Evolutionary conservation across 2,797 vertebrate species (phyloP), one percentile per base, ranked within the genome.

Genomic region (Sphaeramia orbicularis): DNA sequence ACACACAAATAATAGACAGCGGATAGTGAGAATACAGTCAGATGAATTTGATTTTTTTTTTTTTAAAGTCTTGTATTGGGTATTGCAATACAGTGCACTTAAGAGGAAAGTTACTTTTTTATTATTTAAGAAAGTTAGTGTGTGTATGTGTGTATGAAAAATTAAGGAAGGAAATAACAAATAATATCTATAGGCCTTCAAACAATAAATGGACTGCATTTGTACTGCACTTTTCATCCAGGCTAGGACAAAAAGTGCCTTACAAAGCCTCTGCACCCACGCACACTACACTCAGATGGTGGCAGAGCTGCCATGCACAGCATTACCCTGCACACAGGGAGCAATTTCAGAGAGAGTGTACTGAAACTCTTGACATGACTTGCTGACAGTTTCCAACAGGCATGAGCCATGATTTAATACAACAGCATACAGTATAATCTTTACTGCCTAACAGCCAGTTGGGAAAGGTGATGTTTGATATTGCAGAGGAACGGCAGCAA

Each of bases 221-320:
- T 59, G 48, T 24, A 42, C 3, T 16, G n/a, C 38, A 58, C 51
- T 38, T 37, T 50, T 41, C 7, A 53, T 10, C 48, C n/a, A 10
- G 44, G 48, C 43, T 18, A 11, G 71, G 30, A 68, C 65, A 40
- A 51, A 59, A 58, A 59, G 61, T 59, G 16, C 12, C 58, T 70
- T 21, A 35, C 43, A 41, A 41, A 63, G 9, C 40, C 19, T 60
- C 48, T 74, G 73, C 53, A 21, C 50, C 57, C 68, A 78, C 57
- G 2, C 62, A 44, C 57, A 32, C 60, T 18, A 7, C 4, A 16
- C 56, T 53, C 65, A 50, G 7, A 49, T 13, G 12, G 21, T 21
- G 7, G 6, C 10, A 52, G 13, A 73, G 59, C 64, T 50, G 57
- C 63, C 30, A 45, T 24, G 42, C 47, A 27, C 51, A 14, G 40